A percentile compares a stretch with the other conserved stretches of the same genome.
Evolutionary conservation across 2,797 vertebrate genomes (phyloP).

Genomic region (Gadopsis bispinosus): DNA sequence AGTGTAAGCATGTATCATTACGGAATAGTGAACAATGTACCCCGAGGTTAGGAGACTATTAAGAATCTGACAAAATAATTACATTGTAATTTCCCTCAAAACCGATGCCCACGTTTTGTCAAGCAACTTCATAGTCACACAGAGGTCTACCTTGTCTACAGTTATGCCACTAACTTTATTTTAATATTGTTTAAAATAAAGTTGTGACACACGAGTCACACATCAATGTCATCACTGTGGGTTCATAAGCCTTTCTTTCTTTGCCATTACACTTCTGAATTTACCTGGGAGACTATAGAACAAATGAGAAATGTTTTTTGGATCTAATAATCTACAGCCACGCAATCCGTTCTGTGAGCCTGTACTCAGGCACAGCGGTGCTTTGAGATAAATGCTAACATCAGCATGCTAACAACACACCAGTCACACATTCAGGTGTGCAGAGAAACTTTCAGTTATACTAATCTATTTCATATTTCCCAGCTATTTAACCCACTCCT

Average conservation of each 20-base stretch:
- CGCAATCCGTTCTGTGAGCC: neutral
- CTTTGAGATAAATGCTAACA: neutral
- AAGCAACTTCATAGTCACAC: conserved; percentile 27
- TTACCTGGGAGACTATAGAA: neutral
- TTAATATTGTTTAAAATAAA: neutral
- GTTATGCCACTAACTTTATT: neutral
- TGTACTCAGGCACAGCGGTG: neutral
- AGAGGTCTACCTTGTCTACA: conserved; percentile 19
- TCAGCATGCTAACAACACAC: too few species aligned
- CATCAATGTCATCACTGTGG: neutral
- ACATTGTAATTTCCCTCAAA: conserved; percentile 67
- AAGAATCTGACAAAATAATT: conserved; percentile 78
- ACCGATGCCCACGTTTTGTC: conserved; percentile 38
- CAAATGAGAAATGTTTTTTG: neutral
- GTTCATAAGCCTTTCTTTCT: neutral
- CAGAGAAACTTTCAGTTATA: neutral
- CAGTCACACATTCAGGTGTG: neutral
- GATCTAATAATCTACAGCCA: neutral
- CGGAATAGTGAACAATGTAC: conserved; percentile 62
- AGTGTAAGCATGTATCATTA: conserved; percentile 75
- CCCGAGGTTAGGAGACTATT: conserved; percentile 65
- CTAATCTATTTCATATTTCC: neutral
- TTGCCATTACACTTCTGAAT: neutral
- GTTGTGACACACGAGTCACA: conserved; percentile 8
- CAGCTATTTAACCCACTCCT: neutral